Evolutionary conservation across 2,888 invertebrate species (phyloP).

Genomic region (Siphlonurus alternatus): DNA sequence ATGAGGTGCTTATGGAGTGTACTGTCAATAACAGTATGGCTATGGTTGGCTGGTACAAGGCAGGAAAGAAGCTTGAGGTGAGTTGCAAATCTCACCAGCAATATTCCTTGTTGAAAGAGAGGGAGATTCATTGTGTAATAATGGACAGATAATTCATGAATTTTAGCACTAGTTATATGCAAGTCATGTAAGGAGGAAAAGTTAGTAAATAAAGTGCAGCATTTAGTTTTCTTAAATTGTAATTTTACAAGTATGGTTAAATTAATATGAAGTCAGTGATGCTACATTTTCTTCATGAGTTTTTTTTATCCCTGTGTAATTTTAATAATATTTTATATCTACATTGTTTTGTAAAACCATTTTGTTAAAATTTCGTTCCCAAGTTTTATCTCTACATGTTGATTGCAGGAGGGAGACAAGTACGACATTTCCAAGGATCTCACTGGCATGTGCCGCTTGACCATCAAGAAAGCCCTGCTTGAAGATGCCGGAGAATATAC

Average conservation of each 20-base stretch:
- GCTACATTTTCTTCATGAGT: no score
- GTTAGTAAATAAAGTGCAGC: no score
- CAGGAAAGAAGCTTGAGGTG: slow-evolving; percentile 49
- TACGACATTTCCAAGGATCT: slow-evolving; percentile 85
- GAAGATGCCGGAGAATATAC: slow-evolving; percentile 79
- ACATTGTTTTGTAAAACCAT: background rate
- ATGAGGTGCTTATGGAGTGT: slow-evolving; percentile 84
- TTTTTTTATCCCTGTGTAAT: no score
- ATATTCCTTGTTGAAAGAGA: slow-evolving; percentile 6
- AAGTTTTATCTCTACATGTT: background rate
- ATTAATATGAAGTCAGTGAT: no score
- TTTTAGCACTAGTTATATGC: slow-evolving; percentile 1
- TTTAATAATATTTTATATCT: background rate
- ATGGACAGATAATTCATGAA: no score
- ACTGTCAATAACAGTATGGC: slow-evolving; percentile 87
- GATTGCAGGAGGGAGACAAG: slow-evolving; percentile 53
- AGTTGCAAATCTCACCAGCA: slow-evolving; percentile 8
- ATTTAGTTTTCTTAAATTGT: no score
- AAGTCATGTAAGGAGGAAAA: no score
- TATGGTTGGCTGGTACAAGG: slow-evolving; percentile 85
- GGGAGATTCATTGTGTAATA: no score
- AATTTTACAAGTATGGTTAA: no score
- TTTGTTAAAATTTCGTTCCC: background rate
- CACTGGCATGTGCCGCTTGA: slow-evolving; percentile 74
- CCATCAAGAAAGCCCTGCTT: slow-evolving; percentile 62